phyloP scores from a whole-genome alignment of 2,797 vertebrate species.

The Xenentodon cancila region DNA sequence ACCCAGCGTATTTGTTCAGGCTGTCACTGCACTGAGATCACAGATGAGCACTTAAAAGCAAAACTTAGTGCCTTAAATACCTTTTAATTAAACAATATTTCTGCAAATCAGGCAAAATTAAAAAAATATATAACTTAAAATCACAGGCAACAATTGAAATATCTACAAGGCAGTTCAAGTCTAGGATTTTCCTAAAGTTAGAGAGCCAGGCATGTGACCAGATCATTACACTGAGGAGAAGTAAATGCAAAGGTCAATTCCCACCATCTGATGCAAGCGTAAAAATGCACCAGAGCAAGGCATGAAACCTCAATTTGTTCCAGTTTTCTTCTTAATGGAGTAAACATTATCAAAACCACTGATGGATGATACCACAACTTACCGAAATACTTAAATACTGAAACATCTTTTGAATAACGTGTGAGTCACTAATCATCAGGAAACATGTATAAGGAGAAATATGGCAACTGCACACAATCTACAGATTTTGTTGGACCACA shows the following conservation, averaged over 20 bases:
- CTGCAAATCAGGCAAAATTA: neutral
- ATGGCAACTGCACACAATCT: neutral
- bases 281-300: slow-evolving; percentile 44
- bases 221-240: slow-evolving; percentile 21
- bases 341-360: slow-evolving; percentile 31
- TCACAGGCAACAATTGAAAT: neutral
- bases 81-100: slow-evolving; percentile 34
- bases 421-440: slow-evolving; percentile 34
- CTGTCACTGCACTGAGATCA: slow-evolving; percentile 77
- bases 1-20: slow-evolving; percentile 84
- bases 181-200: slow-evolving; percentile 16
- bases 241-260: slow-evolving; percentile 47
- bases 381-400: slow-evolving; percentile 25
- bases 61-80: slow-evolving; percentile 35
- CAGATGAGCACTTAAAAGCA: slow-evolving; percentile 29
- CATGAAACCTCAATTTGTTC: slow-evolving; percentile 66
- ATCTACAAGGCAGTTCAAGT: too few relatives aligned
- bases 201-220: slow-evolving; percentile 10
- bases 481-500: too few relatives aligned
- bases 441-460: slow-evolving; percentile 6
- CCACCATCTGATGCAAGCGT: slow-evolving; percentile 33
- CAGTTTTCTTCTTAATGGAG: slow-evolving; percentile 48
- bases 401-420: slow-evolving; percentile 45
- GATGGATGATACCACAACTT: slow-evolving; percentile 34
- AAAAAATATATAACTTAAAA: slow-evolving; percentile 3